A percentile compares a stretch with the other conserved stretches of the same genome.
Conservation (phyloP, 2,888 invertebrate genomes). For the Cataglyphis rosenhaueri region DNA sequence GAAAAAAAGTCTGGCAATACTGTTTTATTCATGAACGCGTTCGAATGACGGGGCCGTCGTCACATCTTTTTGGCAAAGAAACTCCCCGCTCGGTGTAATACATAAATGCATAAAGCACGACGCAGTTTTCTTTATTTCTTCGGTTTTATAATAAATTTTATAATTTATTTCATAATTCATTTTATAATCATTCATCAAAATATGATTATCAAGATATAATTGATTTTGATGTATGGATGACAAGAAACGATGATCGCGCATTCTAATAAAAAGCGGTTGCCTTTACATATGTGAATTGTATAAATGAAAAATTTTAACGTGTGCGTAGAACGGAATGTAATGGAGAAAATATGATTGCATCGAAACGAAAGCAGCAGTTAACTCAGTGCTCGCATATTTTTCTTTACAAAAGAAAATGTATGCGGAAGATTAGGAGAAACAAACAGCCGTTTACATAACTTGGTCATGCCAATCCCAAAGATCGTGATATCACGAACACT, state of each 20-base stretch:
- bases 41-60: constrained; percentile 16
- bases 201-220: constrained; percentile 29
- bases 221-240: constrained; percentile 16
- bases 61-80: constrained; percentile 28
- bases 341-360: background rate
- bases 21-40: constrained; percentile 58
- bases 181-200: constrained; percentile 25
- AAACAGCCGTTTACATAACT: constrained; percentile 25
- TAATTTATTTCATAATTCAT: no score
- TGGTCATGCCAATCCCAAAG: background rate
- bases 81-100: constrained; percentile 17
- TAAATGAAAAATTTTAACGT: constrained; percentile 1
- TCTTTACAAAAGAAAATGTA: background rate
- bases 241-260: constrained; percentile 16
- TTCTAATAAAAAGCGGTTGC: background rate
- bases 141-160: constrained; percentile 2
- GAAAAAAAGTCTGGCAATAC: constrained; percentile 21
- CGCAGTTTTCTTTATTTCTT: constrained; percentile 24
- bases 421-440: background rate
- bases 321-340: background rate
- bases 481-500: constrained; percentile 4
- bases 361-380: background rate
- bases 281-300: background rate
- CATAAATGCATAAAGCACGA: constrained; percentile 49
- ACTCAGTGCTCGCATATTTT: background rate